phyloP scores from a whole-genome alignment of 2,888 invertebrate species.

The Papilio gigon region DNA sequence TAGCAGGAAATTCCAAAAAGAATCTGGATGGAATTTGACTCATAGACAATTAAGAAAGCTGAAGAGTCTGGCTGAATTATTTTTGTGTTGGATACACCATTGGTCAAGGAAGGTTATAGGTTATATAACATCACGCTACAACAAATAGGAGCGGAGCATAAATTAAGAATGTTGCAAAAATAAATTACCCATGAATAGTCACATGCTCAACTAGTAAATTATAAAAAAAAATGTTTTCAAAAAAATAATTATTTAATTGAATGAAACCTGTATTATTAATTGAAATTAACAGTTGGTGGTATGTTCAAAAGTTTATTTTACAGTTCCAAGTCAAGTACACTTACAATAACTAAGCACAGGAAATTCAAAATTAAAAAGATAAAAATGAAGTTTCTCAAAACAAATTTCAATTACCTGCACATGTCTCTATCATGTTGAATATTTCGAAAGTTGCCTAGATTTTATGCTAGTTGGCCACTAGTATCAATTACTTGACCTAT shows the following conservation, averaged over 20 bases:
- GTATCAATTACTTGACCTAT: neutral
- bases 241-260: conserved; percentile 36
- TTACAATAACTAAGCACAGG: conserved; percentile 9
- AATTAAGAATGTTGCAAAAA: too few relatives aligned
- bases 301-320: conserved; percentile 22
- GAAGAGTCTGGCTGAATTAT: too few relatives aligned
- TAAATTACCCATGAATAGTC: too few relatives aligned
- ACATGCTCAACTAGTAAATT: too few relatives aligned
- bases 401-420: conserved; percentile 10
- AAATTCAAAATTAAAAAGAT: conserved; percentile 11
- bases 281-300: conserved; percentile 25
- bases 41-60: too few relatives aligned
- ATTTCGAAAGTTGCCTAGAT: conserved; percentile 14
- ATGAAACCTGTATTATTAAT: conserved; percentile 27
- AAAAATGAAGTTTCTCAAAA: conserved; percentile 17
- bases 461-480: conserved; percentile 21
- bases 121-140: too few relatives aligned
- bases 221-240: conserved; percentile 23
- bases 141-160: too few relatives aligned
- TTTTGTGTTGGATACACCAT: too few relatives aligned
- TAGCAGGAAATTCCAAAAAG: too few relatives aligned
- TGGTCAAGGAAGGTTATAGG: too few relatives aligned
- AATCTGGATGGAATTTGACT: too few relatives aligned
- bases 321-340: conserved; percentile 26
- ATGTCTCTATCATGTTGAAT: neutral